Evolutionary conservation across 2,888 invertebrate species (phyloP).

Genomic region (Cremastinae sp.): DNA sequence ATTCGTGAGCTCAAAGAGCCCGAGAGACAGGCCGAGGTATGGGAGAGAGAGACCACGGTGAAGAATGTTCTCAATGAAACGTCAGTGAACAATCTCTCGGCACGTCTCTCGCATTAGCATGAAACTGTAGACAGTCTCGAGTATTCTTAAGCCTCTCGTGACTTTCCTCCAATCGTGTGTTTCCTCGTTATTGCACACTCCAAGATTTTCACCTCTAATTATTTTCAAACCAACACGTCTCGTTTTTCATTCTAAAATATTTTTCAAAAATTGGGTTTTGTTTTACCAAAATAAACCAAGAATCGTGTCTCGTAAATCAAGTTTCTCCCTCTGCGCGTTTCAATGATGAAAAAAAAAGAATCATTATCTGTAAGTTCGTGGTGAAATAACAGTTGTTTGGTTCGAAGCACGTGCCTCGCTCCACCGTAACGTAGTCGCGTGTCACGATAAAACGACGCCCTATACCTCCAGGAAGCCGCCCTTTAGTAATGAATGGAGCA

Average conservation of each 20-base stretch:
- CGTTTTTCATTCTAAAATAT: not conserved
- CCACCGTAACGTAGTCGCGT: no score
- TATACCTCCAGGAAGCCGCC: not conserved
- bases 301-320: not conserved
- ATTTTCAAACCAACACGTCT: not conserved
- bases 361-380: conserved; percentile 3
- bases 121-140: conserved; percentile 36
- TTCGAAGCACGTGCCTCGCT: no score
- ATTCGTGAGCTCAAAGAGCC: conserved; percentile 1
- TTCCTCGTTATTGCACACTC: conserved; percentile 21
- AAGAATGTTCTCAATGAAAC: conserved; percentile 36
- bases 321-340: not conserved
- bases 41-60: conserved; percentile 9
- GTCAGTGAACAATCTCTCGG: conserved; percentile 23
- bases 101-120: conserved; percentile 37
- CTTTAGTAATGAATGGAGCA: conserved; percentile 15
- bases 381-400: no score
- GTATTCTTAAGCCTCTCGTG: conserved; percentile 14
- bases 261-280: not conserved
- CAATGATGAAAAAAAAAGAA: no score
- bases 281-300: not conserved
- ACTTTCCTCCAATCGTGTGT: not conserved
- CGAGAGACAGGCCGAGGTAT: no score
- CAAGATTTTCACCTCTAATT: not conserved
- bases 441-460: not conserved